These are phyloP conservation scores for Loxodonta africana DNA, from an alignment of 2,113 vertebrate genomes.

Conservation along the genomic window DNA sequence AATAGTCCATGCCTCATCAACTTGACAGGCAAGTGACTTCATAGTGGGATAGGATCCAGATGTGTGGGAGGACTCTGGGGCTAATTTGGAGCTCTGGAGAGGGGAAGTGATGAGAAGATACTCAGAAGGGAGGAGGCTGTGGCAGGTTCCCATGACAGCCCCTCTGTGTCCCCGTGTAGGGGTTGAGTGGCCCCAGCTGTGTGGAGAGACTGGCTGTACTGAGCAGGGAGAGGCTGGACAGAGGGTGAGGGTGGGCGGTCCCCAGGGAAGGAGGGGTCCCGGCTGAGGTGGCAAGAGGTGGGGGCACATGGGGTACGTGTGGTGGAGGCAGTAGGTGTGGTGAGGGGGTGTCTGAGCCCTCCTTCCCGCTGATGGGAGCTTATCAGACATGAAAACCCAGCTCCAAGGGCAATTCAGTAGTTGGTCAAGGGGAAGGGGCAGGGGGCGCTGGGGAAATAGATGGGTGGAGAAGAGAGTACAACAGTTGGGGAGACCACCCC, in stretches of 20 bases:
- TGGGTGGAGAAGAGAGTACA: neutral
- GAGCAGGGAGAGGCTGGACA: neutral
- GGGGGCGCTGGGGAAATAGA: neutral
- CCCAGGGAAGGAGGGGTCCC: neutral
- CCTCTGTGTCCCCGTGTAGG: neutral
- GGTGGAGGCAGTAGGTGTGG: too few species aligned
- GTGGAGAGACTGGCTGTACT: neutral
- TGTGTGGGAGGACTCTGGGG: accelerated
- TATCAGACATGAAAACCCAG: neutral
- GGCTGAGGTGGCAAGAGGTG: neutral
- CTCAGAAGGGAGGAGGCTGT: neutral
- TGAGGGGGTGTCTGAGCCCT: neutral
- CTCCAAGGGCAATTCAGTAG: neutral
- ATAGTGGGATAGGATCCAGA: neutral
- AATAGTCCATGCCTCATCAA: neutral
- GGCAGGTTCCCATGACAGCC: neutral
- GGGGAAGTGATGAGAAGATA: neutral
- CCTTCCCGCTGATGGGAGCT: neutral
- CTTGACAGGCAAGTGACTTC: neutral
- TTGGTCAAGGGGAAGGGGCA: neutral
- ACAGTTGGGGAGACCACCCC: neutral
- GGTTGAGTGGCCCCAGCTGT: neutral
- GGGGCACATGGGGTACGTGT: too few species aligned
- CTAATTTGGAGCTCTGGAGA: neutral
- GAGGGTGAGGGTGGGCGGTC: neutral